These are phyloP conservation scores for Parauchenoglanis punctatus DNA, from an alignment of 2,797 vertebrate genomes.

Conservation along the genomic window DNA sequence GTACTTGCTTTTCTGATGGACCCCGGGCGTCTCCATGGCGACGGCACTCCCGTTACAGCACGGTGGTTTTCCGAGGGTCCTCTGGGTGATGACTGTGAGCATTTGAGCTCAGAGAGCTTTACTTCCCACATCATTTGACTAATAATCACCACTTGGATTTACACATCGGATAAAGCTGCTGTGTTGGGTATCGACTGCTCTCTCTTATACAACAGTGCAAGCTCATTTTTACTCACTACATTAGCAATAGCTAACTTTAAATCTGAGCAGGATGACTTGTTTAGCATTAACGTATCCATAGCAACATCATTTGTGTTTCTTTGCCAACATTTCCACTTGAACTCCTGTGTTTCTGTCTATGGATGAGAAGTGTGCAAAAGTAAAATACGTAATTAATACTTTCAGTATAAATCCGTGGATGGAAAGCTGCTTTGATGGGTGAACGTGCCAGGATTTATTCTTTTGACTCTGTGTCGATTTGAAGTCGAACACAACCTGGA, in stretches of 20 bases:
- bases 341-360: neutral
- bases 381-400: neutral
- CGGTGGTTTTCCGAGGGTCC: conserved; percentile 33
- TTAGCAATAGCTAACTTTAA: neutral
- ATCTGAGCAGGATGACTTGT: neutral
- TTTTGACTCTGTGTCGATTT: neutral
- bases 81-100: conserved; percentile 12
- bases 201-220: neutral
- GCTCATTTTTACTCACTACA: neutral
- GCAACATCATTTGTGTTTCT: neutral
- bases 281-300: neutral
- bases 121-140: conserved; percentile 37
- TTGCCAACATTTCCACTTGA: neutral
- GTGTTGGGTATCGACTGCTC: neutral
- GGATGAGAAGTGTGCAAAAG: neutral
- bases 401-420: neutral
- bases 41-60: conserved; percentile 50
- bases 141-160: conserved; percentile 44
- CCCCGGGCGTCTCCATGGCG: conserved; percentile 55
- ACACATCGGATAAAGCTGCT: conserved; percentile 19
- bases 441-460: neutral
- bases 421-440: conserved; percentile 21
- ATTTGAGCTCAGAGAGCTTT: conserved; percentile 14
- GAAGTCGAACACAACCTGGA: neutral
- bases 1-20: conserved; percentile 51